Percentiles rank a stretch among this genome's conserved stretches.
phyloP scores from a whole-genome alignment of 2,888 invertebrate species.

The Campoplex nolae region DNA sequence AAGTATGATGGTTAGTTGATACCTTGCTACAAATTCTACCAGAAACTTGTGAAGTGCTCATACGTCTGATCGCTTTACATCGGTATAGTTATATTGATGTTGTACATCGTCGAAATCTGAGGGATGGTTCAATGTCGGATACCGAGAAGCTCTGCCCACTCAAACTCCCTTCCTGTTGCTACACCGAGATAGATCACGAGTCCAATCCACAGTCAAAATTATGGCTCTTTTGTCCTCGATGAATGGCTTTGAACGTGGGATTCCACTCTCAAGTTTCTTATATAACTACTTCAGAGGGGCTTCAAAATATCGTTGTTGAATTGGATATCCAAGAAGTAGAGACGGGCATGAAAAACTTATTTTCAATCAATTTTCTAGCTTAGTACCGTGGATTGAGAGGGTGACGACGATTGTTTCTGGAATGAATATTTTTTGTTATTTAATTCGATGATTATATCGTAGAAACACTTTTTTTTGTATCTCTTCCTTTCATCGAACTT shows the following conservation, averaged over 20 bases:
- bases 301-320: not conserved
- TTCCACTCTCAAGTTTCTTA: not conserved
- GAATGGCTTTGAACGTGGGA: not conserved
- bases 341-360: not conserved
- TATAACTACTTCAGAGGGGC: not conserved
- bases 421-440: not conserved
- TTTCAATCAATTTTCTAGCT: not conserved
- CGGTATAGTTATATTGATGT: not conserved
- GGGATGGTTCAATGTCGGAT: conserved; percentile 20
- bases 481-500: not conserved
- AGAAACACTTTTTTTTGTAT: not conserved
- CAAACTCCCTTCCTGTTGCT: not conserved
- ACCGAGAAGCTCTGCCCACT: not conserved
- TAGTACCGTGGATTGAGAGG: not conserved
- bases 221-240: not conserved
- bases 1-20: conserved; percentile 51
- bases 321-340: not conserved
- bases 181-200: not conserved
- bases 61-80: conserved; percentile 30
- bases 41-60: conserved; percentile 29
- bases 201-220: not conserved
- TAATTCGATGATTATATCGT: not conserved
- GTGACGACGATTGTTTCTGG: not conserved
- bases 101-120: conserved; percentile 1
- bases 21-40: conserved; percentile 40